Evolutionary conservation across 2,797 vertebrate species (phyloP), one percentile per base, ranked within the genome.

Genomic region (Macrochelys suwanniensis): DNA sequence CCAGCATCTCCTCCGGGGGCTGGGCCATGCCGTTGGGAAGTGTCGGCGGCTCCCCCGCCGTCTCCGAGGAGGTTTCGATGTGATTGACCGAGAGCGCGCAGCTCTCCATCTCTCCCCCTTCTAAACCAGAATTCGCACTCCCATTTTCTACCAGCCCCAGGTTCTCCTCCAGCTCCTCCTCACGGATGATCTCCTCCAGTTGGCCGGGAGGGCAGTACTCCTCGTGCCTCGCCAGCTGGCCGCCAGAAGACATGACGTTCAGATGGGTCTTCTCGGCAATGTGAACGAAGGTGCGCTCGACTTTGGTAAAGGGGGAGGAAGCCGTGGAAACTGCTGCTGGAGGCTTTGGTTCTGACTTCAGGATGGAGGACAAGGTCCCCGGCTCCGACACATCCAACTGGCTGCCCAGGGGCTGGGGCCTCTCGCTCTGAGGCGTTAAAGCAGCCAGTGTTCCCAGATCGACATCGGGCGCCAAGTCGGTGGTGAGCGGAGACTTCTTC

Each of bases 231-330:
- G 97, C 92, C 91, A 98, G 97, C 96, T 99, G 99, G 80, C 98
- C 98, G 0, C 98, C 97, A 88, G 99, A 99, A 96, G 98, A 99
- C 99, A 99, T 99, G 93, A 99, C 98, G 1, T 99, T 99, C 25
- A 99, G 98, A 97, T 99, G 99, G 26, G 99, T 99, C 82, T 99
- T 99, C 98, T 99, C 99, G 1, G 99, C 99, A 25, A 99, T 99
- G 89, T 99, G 99, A 94, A 99, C 97, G 94, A 99, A 99, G 4
- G 99, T 99, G 97, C 98, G 99, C 97, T 99, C 99, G 0, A 99
- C 99, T 98, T 99, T 99, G 98, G 99, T 99, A 97, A 99, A 99
- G 25, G 99, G 98, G 74, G 98, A 99, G 31, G 99, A 99, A 79
- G 99, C 98, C 37, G 99, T 98, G 82, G 97, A 97, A 88, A 98